Base-by-base conservation (phyloP, 2,113 vertebrate genomes). In the Nerophis lumbriciformis region DNA sequence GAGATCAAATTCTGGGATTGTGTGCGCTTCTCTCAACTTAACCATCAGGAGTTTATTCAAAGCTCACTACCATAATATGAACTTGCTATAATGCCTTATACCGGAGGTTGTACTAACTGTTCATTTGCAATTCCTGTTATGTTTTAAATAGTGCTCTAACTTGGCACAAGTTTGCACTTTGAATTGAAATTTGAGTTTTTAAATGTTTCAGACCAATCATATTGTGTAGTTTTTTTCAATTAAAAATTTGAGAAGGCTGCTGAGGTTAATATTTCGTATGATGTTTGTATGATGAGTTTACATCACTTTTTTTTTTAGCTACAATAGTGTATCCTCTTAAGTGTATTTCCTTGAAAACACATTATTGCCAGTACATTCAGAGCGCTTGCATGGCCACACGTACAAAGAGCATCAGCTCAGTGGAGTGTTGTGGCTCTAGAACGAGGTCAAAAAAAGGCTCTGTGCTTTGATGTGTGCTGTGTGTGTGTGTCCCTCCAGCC, bases 371-470 rank as follows among this genome's bases (percentile, higher is more conserved):
- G 36, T 62, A 64, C 53, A n/a, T 48, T 69, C 52, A 13, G n/a
- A 66, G 37, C 48, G 59, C 61, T 55, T 47, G 71, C 56, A 47
- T 19, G 50, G 48, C 44, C 49, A 59, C 55, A 70, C 48, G 65
- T 54, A 63, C 80, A 73, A 47, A 72, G 8, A 48, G 59, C 67
- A 60, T 78, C 51, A 59, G 73, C 66, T 68, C 67, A 76, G 71
- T 76, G 66, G 65, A 76, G 83, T 73, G 53, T 72, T 70, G 72
- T 63, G 71, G 71, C 66, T 78, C 67, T 59, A 56, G 70, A 88
- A 83, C 76, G 71, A 79, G 84, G 82, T 81, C 87, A 85, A 59
- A 75, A 71, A 79, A 69, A 61, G 63, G 63, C 69, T 77, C 53
- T 72, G 61, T 76, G 68, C 76, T 69, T 54, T 74, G 59, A 71